phyloP scores from a whole-genome alignment of 2,797 vertebrate genomes.

The Rhadinocentrus ornatus region DNA sequence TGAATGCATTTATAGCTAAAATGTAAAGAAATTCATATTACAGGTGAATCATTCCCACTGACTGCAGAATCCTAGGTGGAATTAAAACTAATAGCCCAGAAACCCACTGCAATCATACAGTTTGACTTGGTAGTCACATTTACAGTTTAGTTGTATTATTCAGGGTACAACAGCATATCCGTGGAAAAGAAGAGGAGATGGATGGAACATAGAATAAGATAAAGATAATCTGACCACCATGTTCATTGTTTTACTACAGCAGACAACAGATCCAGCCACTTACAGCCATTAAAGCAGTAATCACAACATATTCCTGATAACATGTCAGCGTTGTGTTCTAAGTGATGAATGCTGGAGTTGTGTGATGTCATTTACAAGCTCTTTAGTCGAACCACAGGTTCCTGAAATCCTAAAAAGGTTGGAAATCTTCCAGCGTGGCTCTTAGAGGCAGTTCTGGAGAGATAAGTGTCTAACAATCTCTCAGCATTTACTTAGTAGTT shows the following conservation, averaged over 20 bases:
- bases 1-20: no score
- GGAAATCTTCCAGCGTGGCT: slow-evolving; percentile 9
- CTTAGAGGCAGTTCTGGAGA: not conserved
- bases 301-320: not conserved
- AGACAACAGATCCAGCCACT: not conserved
- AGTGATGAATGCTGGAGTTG: not conserved
- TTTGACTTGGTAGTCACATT: no score
- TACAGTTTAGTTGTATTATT: no score
- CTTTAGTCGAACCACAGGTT: slow-evolving; percentile 5
- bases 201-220: no score
- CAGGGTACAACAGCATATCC: no score
- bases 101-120: no score
- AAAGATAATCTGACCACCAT: not conserved
- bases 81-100: no score
- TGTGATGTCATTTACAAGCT: not conserved
- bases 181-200: no score
- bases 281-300: not conserved
- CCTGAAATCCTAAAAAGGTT: not conserved
- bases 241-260: not conserved
- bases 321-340: not conserved
- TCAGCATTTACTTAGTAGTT: slow-evolving; percentile 5
- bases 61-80: no score
- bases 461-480: slow-evolving; percentile 11
- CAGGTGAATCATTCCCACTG: no score
- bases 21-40: no score